These are phyloP conservation scores for Trogon melanurus DNA, from an alignment of 2,113 vertebrate genomes.

Conservation along the genomic window DNA sequence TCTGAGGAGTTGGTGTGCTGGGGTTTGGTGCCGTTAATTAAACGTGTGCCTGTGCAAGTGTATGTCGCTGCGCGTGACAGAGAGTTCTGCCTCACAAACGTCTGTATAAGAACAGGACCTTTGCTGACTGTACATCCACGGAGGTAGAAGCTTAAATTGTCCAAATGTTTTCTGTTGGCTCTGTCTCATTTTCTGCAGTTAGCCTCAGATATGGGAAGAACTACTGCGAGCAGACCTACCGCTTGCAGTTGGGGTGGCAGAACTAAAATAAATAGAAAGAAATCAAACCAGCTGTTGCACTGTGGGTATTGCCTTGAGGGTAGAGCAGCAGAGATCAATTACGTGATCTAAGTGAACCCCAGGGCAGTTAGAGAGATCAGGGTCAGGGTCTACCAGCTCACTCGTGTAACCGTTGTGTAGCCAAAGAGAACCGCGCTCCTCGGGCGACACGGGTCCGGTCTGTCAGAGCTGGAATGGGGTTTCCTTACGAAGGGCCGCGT, in stretches of 20 bases:
- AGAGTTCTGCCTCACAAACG: not conserved
- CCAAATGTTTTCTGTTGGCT: not conserved
- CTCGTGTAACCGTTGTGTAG: not conserved
- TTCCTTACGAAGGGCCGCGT: not conserved
- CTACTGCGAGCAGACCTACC: not conserved
- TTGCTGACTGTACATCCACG: not conserved
- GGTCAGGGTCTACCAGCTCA: not conserved
- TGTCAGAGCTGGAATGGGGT: not conserved
- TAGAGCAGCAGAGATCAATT: not conserved
- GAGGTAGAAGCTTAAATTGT: not conserved
- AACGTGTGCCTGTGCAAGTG: rapidly evolving
- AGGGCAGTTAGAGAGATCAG: not conserved
- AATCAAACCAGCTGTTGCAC: not conserved
- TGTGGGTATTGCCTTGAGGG: not conserved
- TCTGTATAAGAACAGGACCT: not conserved
- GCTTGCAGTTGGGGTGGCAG: not conserved
- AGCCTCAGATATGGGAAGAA: not conserved
- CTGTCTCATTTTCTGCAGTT: not conserved
- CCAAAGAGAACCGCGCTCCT: not conserved
- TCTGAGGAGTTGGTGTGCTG: not conserved
- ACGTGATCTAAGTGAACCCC: not conserved
- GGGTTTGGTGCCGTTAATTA: not conserved
- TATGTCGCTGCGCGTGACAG: not conserved
- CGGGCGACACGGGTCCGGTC: not conserved
- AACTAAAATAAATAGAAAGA: not conserved